Percentiles rank a stretch among this genome's conserved stretches.
These are phyloP conservation scores for Diacarnus erythraeanus DNA, from an alignment of 37 sponge, comb jelly and placozoan species.

Conservation along the genomic window DNA sequence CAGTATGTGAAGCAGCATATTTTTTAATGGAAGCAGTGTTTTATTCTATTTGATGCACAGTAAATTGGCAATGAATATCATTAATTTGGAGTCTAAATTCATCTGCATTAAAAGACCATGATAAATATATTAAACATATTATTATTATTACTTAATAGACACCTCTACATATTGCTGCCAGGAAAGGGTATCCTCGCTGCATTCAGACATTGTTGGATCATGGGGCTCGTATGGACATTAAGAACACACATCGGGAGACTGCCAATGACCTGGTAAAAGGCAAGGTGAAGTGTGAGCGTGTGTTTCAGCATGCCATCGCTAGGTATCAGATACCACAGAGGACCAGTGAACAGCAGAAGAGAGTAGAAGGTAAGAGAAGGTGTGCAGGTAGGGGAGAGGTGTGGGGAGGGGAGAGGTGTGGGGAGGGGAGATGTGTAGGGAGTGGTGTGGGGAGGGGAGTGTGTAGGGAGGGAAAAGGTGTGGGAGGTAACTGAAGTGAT, in stretches of 20 bases:
- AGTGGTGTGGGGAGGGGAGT: neutral
- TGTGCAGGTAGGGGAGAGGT: neutral
- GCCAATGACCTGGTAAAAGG: conserved; percentile 52
- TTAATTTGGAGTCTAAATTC: no score
- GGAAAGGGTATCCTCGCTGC: conserved; percentile 43
- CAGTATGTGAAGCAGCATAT: no score
- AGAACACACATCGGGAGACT: conserved; percentile 38
- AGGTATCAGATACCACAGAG: conserved; percentile 44
- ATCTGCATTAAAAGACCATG: no score
- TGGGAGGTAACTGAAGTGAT: neutral
- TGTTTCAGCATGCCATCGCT: conserved; percentile 42
- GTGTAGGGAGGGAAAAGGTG: neutral
- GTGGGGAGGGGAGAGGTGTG: no score
- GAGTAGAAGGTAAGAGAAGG: conserved; percentile 39
- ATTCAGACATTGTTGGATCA: conserved; percentile 53
- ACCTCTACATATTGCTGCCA: conserved; percentile 75
- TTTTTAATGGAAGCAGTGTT: no score
- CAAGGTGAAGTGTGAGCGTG: conserved; percentile 40
- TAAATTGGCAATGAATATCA: no score
- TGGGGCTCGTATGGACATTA: conserved; percentile 28
- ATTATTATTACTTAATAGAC: conserved; percentile 68
- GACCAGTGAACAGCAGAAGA: conserved; percentile 22
- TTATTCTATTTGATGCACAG: no score
- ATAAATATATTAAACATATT: no score
- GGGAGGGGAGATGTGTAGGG: neutral